Conservation (phyloP, 1,140 invertebrate species). For the Drosophila rufa region DNA sequence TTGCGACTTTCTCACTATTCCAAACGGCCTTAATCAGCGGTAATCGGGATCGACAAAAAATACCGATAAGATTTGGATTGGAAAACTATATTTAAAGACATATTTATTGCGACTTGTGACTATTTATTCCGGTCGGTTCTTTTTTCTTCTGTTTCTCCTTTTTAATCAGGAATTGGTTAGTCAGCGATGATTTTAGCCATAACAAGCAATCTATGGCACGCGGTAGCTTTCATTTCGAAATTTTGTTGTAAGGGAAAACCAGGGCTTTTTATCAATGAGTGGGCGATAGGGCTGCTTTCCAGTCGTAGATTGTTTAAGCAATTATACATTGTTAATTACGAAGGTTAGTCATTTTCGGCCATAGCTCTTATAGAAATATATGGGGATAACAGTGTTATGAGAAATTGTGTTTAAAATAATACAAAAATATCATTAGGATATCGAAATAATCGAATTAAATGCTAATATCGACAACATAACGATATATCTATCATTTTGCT, state of each 20-base stretch:
- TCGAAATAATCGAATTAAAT: neutral
- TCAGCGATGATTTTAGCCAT: neutral
- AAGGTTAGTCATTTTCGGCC: no score
- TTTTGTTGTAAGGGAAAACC: slow-evolving; percentile 6
- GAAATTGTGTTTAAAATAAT: no score
- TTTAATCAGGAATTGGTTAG: slow-evolving; percentile 9
- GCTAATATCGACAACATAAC: no score
- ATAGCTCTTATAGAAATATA: no score
- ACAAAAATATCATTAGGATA: neutral
- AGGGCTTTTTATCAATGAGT: slow-evolving; percentile 15
- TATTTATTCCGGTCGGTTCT: neutral
- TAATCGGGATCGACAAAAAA: slow-evolving; percentile 9
- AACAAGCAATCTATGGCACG: slow-evolving; percentile 2
- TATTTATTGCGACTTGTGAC: neutral
- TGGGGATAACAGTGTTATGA: no score
- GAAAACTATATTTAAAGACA: slow-evolving; percentile 3
- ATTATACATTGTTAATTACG: neutral
- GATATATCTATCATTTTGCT: no score
- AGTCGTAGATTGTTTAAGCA: neutral
- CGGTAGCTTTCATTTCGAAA: slow-evolving; percentile 1
- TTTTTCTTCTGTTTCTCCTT: neutral
- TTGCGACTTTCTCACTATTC: neutral
- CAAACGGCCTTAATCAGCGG: slow-evolving; percentile 16
- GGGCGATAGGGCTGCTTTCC: neutral
- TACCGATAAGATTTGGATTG: slow-evolving; percentile 28